A percentile compares a stretch with the other conserved stretches of the same genome.
These are phyloP conservation scores for Tetrapedia diversipes DNA, from an alignment of 2,888 invertebrate species.

Conservation along the genomic window DNA sequence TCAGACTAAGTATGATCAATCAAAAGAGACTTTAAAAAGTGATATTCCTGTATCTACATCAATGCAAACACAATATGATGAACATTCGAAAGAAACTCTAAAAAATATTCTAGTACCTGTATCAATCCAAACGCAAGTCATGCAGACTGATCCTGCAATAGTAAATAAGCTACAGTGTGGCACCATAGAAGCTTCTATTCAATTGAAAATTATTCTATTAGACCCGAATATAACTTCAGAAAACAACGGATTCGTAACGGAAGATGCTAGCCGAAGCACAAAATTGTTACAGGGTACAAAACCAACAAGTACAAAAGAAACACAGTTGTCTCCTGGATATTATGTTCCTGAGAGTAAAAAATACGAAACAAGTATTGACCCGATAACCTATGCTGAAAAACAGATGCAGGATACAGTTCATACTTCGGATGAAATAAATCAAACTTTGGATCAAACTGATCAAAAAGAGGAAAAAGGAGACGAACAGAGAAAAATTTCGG, in stretches of 20 bases:
- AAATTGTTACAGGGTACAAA: background rate
- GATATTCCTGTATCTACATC: too few species aligned
- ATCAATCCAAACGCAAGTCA: background rate
- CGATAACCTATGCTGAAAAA: background rate
- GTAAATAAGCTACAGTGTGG: constrained; percentile 13
- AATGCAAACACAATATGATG: background rate
- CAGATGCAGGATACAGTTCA: constrained; percentile 12
- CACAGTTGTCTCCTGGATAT: constrained; percentile 6
- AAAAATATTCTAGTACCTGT: background rate
- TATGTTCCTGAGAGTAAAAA: background rate
- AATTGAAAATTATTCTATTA: constrained; percentile 19
- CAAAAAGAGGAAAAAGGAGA: background rate
- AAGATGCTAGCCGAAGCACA: background rate
- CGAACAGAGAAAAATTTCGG: background rate
- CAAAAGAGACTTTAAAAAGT: too few species aligned
- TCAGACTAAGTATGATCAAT: too few species aligned
- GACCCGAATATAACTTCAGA: background rate
- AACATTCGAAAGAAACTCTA: background rate
- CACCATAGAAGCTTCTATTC: constrained; percentile 27
- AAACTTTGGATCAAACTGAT: constrained; percentile 11
- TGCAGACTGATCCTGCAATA: background rate
- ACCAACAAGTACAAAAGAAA: background rate
- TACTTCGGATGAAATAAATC: background rate
- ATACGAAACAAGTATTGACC: constrained; percentile 9
- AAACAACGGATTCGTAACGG: background rate